Conservation (phyloP, 2,113 vertebrate genomes). For the Corvus moneduloides region DNA sequence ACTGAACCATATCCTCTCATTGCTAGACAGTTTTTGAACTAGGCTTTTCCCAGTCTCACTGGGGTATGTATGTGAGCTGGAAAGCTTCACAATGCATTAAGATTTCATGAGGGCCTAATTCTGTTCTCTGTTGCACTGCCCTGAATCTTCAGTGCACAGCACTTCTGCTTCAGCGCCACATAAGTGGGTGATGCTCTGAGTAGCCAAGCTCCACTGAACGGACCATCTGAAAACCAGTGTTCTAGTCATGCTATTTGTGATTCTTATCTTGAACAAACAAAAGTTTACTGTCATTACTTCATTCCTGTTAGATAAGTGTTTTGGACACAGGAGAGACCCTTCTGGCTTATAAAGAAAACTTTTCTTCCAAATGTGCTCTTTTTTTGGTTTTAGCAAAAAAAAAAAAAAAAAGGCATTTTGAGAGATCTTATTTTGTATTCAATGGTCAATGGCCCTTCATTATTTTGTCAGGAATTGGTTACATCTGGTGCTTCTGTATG, state of each 20-base stretch:
- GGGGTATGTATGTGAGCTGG: conserved; percentile 10
- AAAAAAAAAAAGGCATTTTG: neutral
- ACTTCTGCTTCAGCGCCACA: neutral
- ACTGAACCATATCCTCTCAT: conserved; percentile 32
- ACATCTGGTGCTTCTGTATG: neutral
- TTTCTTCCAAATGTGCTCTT: neutral
- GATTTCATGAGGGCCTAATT: conserved; percentile 53
- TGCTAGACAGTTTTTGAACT: conserved; percentile 32
- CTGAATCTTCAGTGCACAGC: neutral
- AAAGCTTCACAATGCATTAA: conserved; percentile 52
- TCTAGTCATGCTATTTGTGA: neutral
- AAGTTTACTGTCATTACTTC: conserved; percentile 6
- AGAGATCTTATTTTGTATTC: neutral
- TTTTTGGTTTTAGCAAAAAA: neutral
- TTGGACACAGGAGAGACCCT: neutral
- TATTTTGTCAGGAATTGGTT: neutral
- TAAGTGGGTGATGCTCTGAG: neutral
- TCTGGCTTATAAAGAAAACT: conserved; percentile 7
- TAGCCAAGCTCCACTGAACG: neutral
- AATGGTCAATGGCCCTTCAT: neutral
- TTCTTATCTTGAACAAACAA: conserved; percentile 39
- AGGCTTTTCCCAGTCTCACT: conserved; percentile 48
- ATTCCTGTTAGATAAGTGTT: conserved; percentile 40
- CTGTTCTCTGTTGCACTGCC: conserved; percentile 18
- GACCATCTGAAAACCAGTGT: neutral